These are phyloP conservation scores for Spongilla lacustris DNA, from an alignment of 37 sponge, comb jelly and placozoan species.

Conservation along the genomic window DNA sequence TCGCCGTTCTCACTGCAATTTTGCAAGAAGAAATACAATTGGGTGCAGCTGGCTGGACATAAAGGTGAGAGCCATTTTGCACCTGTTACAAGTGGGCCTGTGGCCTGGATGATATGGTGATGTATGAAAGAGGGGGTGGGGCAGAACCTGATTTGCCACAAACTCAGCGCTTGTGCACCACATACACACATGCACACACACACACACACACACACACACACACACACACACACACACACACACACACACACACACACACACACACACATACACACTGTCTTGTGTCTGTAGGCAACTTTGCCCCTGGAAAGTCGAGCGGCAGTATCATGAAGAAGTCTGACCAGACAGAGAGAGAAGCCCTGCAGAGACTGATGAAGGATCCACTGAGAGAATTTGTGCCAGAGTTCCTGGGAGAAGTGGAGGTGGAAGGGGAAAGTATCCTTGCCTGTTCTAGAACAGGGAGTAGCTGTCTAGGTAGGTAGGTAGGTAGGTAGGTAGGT, in stretches of 20 bases:
- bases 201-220: constrained; percentile 1
- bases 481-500: not conserved
- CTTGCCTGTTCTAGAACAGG: too few species aligned
- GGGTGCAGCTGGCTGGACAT: constrained; percentile 99
- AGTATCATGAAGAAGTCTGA: constrained; percentile 92
- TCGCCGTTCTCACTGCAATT: constrained; percentile 97
- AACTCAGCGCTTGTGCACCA: not conserved
- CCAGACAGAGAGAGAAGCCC: constrained; percentile 64
- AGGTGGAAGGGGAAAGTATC: constrained; percentile 83
- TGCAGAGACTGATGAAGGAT: constrained; percentile 73
- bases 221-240: constrained; percentile 8
- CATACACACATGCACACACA: not conserved
- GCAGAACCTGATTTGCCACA: too few species aligned
- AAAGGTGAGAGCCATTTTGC: constrained; percentile 90
- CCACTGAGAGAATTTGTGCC: constrained; percentile 79
- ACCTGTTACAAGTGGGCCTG: too few species aligned
- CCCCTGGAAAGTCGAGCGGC: constrained; percentile 82
- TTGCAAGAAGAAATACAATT: constrained; percentile 93
- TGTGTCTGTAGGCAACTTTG: constrained; percentile 79
- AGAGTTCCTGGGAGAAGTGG: constrained; percentile 72
- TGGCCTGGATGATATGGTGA: too few species aligned
- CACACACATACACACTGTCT: too few species aligned
- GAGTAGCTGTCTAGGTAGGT: not conserved
- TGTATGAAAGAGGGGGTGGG: not conserved
- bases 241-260: not conserved